These are phyloP conservation scores for Myoxocephalus aenaeus DNA, from an alignment of 2,797 vertebrate species.

Conservation along the genomic window DNA sequence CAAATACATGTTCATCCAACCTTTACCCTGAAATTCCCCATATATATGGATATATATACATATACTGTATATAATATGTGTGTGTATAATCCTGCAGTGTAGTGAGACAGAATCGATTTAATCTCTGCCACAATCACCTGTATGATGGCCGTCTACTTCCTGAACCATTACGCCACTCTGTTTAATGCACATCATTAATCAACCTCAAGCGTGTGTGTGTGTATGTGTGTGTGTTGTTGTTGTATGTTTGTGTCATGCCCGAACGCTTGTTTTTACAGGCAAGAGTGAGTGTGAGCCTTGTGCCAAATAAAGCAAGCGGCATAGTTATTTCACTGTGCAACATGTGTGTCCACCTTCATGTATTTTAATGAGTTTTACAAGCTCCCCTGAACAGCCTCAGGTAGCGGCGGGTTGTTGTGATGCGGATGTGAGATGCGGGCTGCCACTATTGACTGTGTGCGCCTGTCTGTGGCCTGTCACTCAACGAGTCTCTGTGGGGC, in stretches of 20 bases:
- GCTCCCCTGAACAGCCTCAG: slow-evolving; percentile 37
- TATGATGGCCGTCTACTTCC: slow-evolving; percentile 36
- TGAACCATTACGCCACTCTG: slow-evolving; percentile 41
- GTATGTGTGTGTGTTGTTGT: slow-evolving; percentile 26
- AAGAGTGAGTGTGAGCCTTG: slow-evolving; percentile 14
- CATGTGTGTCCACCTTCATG: slow-evolving; percentile 45
- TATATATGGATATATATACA: slow-evolving; percentile 13
- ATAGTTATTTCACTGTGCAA: slow-evolving; percentile 19
- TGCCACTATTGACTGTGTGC: slow-evolving; percentile 76
- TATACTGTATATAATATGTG: background rate
- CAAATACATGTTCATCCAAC: slow-evolving; percentile 9
- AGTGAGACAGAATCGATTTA: slow-evolving; percentile 35
- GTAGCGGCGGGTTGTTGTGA: slow-evolving; percentile 38
- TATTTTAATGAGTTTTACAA: slow-evolving; percentile 51
- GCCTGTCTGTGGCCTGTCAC: slow-evolving; percentile 67
- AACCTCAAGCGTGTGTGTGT: slow-evolving; percentile 22
- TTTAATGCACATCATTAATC: slow-evolving; percentile 47
- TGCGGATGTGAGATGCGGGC: slow-evolving; percentile 67
- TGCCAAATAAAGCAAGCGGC: slow-evolving; percentile 24
- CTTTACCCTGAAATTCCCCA: slow-evolving; percentile 10
- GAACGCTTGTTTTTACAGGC: slow-evolving; percentile 26
- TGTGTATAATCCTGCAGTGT: slow-evolving; percentile 5
- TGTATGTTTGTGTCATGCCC: slow-evolving; percentile 27
- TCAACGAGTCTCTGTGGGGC: slow-evolving; percentile 67
- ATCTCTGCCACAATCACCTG: slow-evolving; percentile 48